Base-by-base conservation (phyloP, 2,113 vertebrate genomes). In the Oryzias melastigma region DNA sequence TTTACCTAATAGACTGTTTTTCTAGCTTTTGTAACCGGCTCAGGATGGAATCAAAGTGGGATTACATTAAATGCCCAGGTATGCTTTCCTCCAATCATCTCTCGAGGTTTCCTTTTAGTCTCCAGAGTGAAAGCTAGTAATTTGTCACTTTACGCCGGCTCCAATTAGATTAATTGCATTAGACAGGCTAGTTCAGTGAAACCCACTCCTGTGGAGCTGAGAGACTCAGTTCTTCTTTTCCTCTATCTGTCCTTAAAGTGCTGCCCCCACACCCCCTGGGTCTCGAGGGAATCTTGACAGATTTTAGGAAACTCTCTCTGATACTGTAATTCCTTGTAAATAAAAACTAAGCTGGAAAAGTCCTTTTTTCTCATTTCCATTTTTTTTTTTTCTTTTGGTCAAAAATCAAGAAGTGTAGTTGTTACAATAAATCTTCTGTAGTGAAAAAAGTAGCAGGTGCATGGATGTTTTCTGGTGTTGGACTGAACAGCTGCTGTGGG, bases 131-230 rank as follows among this genome's bases (percentile, higher is more conserved):
- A 94, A 93, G 87, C 92, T 94, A 92, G 93, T 94, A 95, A 96
- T 96, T 95, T 96, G 94, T 95, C 93, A 95, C 94, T 91, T 87
- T 92, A 92, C 87, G 90, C 93, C 92, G 84, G 89, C 90, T 88
- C 93, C 94, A 95, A 95, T 95, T 96, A 94, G 93, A 95, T 96
- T 94, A 94, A 96, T 95, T 95, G 94, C 92, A 92, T 94, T 91
- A 92, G 90, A 93, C 91, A 94, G 93, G 95, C 93, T 94, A 84
- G 80, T 95, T 93, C 92, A 91, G 84, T 66, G 91, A 91, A 93
- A 70, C 92, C 93, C 10, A 12, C 92, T 91, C 93, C 93, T 90
- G 89, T 92, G 91, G 90, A 91, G 88, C 92, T 89, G 90, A 92
- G 92, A 93, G 91, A 92, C 92, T 87, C 84, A 90, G 91, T 86